Conservation (phyloP, 2,797 vertebrate genomes). For the Chelon labrosus region DNA sequence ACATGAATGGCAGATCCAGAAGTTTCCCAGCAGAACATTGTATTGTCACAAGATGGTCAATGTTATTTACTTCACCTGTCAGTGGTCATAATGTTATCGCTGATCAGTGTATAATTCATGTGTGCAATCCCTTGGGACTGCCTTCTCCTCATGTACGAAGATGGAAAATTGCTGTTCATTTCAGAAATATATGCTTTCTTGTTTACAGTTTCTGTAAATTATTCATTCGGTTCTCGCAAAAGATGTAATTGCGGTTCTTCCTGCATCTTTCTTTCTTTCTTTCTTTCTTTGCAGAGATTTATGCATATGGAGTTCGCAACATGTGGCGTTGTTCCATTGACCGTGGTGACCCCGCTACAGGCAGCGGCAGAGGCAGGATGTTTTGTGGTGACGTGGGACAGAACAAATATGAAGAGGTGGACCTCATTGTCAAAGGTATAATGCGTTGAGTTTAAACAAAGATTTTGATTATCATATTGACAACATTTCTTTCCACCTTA, state of each 20-base stretch:
- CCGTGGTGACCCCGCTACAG: constrained; percentile 82
- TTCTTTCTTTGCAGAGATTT: constrained; percentile 77
- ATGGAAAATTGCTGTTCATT: background rate
- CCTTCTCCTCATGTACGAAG: background rate
- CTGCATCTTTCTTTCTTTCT: background rate
- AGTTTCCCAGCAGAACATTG: too few species aligned
- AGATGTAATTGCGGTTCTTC: background rate
- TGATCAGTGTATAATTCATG: too few species aligned
- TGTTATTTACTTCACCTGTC: too few species aligned
- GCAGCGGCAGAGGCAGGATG: constrained; percentile 81
- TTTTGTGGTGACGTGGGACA: constrained; percentile 90
- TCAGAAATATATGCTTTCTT: constrained; percentile 2
- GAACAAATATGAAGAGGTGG: constrained; percentile 90
- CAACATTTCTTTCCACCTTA: background rate
- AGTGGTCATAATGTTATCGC: too few species aligned
- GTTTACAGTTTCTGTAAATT: background rate
- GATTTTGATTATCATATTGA: constrained; percentile 1
- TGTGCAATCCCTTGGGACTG: background rate
- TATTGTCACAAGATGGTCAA: too few species aligned
- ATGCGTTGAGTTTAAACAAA: background rate
- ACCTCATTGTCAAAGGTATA: constrained; percentile 84
- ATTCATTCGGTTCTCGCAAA: background rate
- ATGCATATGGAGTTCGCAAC: constrained; percentile 89
- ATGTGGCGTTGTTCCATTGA: constrained; percentile 91
- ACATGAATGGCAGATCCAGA: too few species aligned